Evolutionary conservation across 2,113 vertebrate genomes (phyloP).

Genomic region (Epinephelus lanceolatus): DNA sequence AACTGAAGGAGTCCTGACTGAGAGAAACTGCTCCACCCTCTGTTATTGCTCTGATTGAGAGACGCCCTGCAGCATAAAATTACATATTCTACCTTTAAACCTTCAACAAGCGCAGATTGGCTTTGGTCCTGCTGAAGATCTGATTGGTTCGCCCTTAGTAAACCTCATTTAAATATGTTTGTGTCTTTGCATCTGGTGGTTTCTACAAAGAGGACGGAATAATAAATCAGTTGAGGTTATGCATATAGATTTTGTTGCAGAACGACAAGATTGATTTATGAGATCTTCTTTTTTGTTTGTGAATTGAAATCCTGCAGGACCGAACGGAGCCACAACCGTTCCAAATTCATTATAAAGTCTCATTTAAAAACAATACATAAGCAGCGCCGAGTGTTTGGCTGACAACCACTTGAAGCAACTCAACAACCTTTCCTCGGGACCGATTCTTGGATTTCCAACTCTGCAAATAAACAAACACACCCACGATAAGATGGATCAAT

Average conservation of each 20-base stretch:
- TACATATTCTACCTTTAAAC: no score
- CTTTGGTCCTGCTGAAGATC: not conserved
- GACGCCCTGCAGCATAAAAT: no score
- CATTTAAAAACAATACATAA: not conserved
- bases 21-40: no score
- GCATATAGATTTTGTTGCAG: not conserved
- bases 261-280: not conserved
- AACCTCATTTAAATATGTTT: not conserved
- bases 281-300: not conserved
- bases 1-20: no score
- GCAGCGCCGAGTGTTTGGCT: slow-evolving; percentile 2
- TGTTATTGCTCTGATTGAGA: no score
- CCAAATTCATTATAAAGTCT: slow-evolving; percentile 1
- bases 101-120: not conserved
- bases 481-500: not conserved
- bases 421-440: slow-evolving; percentile 15
- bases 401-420: not conserved
- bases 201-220: not conserved
- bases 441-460: slow-evolving; percentile 11
- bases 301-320: not conserved
- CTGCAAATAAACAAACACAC: slow-evolving; percentile 16
- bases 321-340: not conserved
- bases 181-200: not conserved
- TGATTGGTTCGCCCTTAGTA: not conserved
- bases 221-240: not conserved